These are phyloP conservation scores for Cheilinus undulatus DNA, from an alignment of 2,113 vertebrate genomes.

Conservation along the genomic window DNA sequence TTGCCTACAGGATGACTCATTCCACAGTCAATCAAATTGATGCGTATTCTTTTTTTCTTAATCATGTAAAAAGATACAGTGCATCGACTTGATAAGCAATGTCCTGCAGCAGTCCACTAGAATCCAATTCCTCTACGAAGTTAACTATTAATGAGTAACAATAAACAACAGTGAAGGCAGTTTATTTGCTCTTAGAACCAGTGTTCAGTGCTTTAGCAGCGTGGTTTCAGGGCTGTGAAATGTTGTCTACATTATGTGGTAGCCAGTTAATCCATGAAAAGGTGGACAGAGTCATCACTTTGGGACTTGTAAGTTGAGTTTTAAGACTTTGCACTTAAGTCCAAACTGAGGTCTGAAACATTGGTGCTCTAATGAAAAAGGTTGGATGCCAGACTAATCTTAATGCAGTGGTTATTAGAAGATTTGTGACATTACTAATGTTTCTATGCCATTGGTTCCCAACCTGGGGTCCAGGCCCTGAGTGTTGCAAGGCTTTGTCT, in stretches of 20 bases:
- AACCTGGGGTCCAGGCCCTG: no score
- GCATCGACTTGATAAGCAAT: conserved; percentile 38
- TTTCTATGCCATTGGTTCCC: no score
- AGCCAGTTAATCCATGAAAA: conserved; percentile 16
- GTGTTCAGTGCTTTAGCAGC: conserved; percentile 13
- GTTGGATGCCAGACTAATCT: no score
- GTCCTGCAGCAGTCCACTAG: conserved; percentile 11
- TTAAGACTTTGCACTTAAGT: neutral
- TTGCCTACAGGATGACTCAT: conserved; percentile 65
- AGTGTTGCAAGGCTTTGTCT: no score
- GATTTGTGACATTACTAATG: no score
- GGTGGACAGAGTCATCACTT: conserved; percentile 16
- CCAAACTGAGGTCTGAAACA: neutral
- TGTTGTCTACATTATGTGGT: conserved; percentile 9
- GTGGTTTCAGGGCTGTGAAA: conserved; percentile 3
- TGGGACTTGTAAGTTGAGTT: neutral
- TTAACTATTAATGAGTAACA: conserved; percentile 64
- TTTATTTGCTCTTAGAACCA: conserved; percentile 27
- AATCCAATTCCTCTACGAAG: conserved; percentile 52
- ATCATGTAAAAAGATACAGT: conserved; percentile 48
- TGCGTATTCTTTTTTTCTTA: conserved; percentile 62
- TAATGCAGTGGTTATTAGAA: no score
- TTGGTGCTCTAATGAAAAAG: no score
- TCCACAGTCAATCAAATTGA: conserved; percentile 65
- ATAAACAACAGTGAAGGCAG: conserved; percentile 41